These are phyloP conservation scores for Hypolimnas misippus DNA, from an alignment of 2,888 invertebrate species.

Conservation along the genomic window DNA sequence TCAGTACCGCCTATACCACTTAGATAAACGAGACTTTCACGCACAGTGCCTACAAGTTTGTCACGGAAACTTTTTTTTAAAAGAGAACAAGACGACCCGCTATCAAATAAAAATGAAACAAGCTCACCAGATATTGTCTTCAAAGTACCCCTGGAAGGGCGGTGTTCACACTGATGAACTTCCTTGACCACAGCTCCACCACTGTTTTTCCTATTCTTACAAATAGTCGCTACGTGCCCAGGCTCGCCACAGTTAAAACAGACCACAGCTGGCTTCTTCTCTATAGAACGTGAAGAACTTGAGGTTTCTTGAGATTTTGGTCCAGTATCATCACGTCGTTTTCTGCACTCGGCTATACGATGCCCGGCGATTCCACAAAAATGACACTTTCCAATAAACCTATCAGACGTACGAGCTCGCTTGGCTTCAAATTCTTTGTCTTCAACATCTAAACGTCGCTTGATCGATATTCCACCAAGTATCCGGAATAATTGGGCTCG, in stretches of 20 bases:
- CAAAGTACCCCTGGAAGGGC: conserved; percentile 29
- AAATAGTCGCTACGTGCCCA: conserved; percentile 29
- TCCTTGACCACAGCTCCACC: not conserved
- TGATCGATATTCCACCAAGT: conserved; percentile 37
- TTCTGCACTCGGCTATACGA: conserved; percentile 33
- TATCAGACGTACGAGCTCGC: not conserved
- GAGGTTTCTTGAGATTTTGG: not conserved
- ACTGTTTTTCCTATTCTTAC: conserved; percentile 24
- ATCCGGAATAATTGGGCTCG: conserved; percentile 43
- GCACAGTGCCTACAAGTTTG: conserved; percentile 36
- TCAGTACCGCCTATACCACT: conserved; percentile 42
- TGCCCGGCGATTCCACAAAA: conserved; percentile 37
- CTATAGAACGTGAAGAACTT: not conserved
- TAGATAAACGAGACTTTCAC: conserved; percentile 41
- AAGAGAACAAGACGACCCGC: conserved; percentile 45
- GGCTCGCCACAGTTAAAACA: conserved; percentile 34
- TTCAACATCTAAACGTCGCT: conserved; percentile 29
- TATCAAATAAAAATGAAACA: conserved; percentile 39
- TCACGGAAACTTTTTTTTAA: conserved; percentile 37
- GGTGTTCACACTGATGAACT: conserved; percentile 26
- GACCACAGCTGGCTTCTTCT: not conserved
- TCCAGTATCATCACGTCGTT: conserved; percentile 3
- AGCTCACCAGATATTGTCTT: conserved; percentile 39
- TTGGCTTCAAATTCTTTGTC: conserved; percentile 25
- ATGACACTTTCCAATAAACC: conserved; percentile 39